Base-by-base conservation (phyloP, 2,113 vertebrate genomes). In the Microtus richardsoni region DNA sequence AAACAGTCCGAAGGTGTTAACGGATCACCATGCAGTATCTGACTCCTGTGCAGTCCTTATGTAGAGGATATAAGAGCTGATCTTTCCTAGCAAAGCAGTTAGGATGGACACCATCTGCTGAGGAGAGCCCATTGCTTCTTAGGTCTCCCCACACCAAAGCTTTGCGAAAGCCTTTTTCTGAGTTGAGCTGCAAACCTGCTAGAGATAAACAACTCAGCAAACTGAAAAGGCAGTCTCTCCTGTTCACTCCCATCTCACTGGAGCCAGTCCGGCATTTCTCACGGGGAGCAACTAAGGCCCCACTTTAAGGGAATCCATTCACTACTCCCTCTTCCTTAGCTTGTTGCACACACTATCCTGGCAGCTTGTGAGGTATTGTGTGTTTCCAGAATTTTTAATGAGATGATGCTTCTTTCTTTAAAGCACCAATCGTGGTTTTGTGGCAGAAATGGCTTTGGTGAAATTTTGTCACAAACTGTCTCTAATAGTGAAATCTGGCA, bases 1-100 rank as follows among this genome's bases (percentile, higher is more conserved):
- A 94, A 96, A 85, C 66, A 77, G 80, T 66, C 83, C 88, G 64
- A 95, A 80, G 82, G 77, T 70, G 30, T 44, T 95, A 96, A 91
- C 68, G 93, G 33, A 85, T 82, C 88, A 95, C 74, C 85, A 80
- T 5, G 70, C 33, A 78, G 89, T 44, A 79, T 1, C 13, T 78
- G 91, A 96, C 78, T 97, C 54, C 80, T 33, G 52, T 9, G 14
- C 26, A 71, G 91, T 91, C 58, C 94, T 2, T 0, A 82, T 71
- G 77, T 33, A 93, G 91, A 97, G 95, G 75, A 96, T 84, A 91
- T 0, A 0, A 87, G 0, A 92, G 26, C 58, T 0, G 2, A 97
- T 94, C 0, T 41, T 0, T 2, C 78, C 24, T 24, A 36, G 39
- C 0, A 16, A 96, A 93, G 73, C 88, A 74, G 70, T 91, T 89